phyloP scores from a whole-genome alignment of 37 sponge, comb jelly and placozoan genomes.

The Ephydatia muelleri region DNA sequence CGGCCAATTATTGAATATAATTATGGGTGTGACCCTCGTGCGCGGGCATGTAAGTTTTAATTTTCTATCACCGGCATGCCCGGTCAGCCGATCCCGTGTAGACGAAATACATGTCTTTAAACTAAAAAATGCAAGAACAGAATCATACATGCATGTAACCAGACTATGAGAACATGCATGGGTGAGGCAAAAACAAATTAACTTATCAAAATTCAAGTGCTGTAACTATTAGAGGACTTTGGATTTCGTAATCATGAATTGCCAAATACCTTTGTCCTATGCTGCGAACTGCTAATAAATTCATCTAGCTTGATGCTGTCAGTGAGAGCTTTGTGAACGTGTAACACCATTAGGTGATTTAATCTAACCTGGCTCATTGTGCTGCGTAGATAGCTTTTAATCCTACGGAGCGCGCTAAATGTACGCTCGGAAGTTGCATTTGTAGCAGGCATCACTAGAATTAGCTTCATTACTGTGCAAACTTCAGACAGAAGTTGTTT shows the following conservation, averaged over 20 bases:
- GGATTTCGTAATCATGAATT: neutral
- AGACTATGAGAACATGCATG: no score
- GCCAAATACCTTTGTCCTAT: no score
- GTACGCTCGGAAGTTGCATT: conserved; percentile 39
- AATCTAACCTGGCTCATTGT: conserved; percentile 57
- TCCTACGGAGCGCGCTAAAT: conserved; percentile 42
- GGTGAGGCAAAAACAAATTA: neutral
- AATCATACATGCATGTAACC: no score
- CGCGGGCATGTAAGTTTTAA: no score
- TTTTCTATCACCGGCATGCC: no score
- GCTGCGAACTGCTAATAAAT: conserved; percentile 16
- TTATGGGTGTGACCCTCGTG: neutral
- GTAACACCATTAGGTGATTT: conserved; percentile 40
- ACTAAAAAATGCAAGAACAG: no score
- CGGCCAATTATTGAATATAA: neutral
- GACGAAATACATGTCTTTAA: no score
- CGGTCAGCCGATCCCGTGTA: no score
- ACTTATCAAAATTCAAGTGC: neutral
- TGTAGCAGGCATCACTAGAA: conserved; percentile 55
- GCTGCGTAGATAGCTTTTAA: conserved; percentile 56
- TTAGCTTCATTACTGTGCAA: conserved; percentile 16
- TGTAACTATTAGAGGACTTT: neutral
- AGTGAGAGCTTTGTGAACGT: conserved; percentile 38
- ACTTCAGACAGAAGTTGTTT: conserved; percentile 14
- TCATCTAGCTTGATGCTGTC: conserved; percentile 4